Conservation (phyloP, 2,797 vertebrate genomes). For the Schizothorax lantsangensis region DNA sequence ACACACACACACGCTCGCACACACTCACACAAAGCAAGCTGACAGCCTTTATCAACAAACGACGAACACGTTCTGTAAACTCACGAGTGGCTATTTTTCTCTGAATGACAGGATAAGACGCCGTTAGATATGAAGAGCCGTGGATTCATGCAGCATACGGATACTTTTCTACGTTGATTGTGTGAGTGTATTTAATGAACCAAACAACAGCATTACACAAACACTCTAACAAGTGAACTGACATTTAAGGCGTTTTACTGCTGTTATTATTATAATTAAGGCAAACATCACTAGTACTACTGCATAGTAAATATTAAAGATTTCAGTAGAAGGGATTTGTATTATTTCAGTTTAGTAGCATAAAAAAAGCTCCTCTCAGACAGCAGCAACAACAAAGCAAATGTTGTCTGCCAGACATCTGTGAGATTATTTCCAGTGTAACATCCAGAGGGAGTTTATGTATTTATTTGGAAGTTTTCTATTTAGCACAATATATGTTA, state of each 20-base stretch:
- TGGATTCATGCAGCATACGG: neutral
- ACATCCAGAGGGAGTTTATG: conserved; percentile 70
- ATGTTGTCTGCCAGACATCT: neutral
- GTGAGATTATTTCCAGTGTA: conserved; percentile 48
- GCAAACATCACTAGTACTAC: neutral
- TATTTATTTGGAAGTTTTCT: conserved; percentile 71
- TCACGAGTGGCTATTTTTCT: conserved; percentile 36
- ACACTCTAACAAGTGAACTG: neutral
- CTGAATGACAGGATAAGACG: conserved; percentile 22
- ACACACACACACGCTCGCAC: neutral
- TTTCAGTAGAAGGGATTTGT: neutral
- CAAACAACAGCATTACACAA: conserved; percentile 32
- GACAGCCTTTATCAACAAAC: conserved; percentile 37
- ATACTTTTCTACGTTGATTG: conserved; percentile 7
- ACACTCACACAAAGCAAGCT: neutral
- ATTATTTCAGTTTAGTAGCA: neutral
- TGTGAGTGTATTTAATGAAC: neutral
- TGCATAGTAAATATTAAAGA: neutral
- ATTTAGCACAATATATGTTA: neutral
- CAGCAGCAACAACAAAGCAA: neutral
- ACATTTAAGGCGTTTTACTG: neutral
- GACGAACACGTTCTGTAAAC: conserved; percentile 25
- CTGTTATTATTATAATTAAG: conserved; percentile 17
- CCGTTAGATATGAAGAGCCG: neutral
- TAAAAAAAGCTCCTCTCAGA: neutral